Evolutionary conservation across 2,113 vertebrate species (phyloP), one percentile per base, ranked within the genome.

Genomic region (Piprites chloris): DNA sequence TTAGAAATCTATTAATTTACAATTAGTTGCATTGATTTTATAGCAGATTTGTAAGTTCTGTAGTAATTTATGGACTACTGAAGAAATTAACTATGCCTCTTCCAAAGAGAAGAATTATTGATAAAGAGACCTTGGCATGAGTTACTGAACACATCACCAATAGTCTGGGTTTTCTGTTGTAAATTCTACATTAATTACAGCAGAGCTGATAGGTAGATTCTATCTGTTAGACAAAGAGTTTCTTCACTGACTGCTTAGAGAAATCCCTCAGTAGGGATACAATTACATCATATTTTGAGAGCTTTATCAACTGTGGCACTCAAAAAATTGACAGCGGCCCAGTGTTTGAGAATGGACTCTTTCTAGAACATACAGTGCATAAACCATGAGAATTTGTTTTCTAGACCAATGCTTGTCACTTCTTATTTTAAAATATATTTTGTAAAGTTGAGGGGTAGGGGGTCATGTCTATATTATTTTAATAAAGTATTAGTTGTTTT

Each of bases 161-260:
- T 86, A 16, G 91, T 89, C 95, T 97, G 94, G 35, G 95, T 94
- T 97, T 98, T 98, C 95, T 97, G 90, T 96, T 98, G 97, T 88
- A 96, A 97, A 98, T 98, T 98, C 96, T 94, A n/a, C 95, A 97
- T 98, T 98, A 98, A 98, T 98, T 98, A 98, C 95, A 98, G 97
- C 90, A 98, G 95, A 96, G 88, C 80, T 66, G 95, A 98, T 80
- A 89, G 93, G 95, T 94, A 96, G 96, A 97, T 96, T 95, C 96
- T 95, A 90, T 97, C 96, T 96, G 93, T 93, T 49, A 58, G 73
- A 65, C 37, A 66, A 95, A 68, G 96, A 96, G 42, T 93, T 95
- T 97, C 71, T 95, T 97, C 85, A 44, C 91, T 50, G 30, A 32
- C 52, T 47, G 47, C 22, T 79, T 22, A 95, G 42, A n/a, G 52